These are phyloP conservation scores for Cecropterus lyciades DNA, from an alignment of 1,140 invertebrate species.

Conservation along the genomic window DNA sequence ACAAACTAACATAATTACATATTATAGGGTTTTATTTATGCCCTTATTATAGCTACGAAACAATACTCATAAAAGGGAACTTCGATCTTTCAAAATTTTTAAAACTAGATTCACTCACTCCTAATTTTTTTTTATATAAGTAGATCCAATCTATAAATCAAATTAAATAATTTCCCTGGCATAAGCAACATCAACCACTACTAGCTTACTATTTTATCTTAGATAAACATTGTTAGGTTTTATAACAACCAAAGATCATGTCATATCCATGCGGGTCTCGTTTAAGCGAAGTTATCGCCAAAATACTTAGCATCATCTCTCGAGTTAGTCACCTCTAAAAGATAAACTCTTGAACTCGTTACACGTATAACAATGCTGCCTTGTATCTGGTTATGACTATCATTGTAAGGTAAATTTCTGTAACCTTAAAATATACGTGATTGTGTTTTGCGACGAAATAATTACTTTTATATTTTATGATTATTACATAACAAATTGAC, in stretches of 20 bases:
- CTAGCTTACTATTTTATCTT: neutral
- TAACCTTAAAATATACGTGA: conserved; percentile 26
- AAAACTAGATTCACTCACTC: no score
- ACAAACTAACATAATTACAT: neutral
- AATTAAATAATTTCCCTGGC: no score
- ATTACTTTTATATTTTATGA: neutral
- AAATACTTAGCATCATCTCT: conserved; percentile 42
- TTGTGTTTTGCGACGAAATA: conserved; percentile 3
- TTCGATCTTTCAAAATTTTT: no score
- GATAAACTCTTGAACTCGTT: conserved; percentile 59
- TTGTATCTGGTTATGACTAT: conserved; percentile 44
- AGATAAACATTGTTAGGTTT: conserved; percentile 11
- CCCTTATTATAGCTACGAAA: no score
- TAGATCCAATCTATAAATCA: no score
- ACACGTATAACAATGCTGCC: conserved; percentile 52
- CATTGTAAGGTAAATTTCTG: conserved; percentile 47
- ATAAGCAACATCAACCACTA: neutral
- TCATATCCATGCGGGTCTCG: conserved; percentile 29
- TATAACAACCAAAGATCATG: conserved; percentile 11
- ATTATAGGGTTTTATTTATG: no score
- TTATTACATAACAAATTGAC: no score
- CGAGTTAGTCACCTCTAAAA: conserved; percentile 50
- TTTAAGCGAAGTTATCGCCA: conserved; percentile 40
- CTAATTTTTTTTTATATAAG: no score
- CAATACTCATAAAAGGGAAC: no score